A percentile compares a stretch with the other conserved stretches of the same genome.
Evolutionary conservation across 2,888 invertebrate genomes (phyloP).

Genomic region (Ochlodes sylvanus): DNA sequence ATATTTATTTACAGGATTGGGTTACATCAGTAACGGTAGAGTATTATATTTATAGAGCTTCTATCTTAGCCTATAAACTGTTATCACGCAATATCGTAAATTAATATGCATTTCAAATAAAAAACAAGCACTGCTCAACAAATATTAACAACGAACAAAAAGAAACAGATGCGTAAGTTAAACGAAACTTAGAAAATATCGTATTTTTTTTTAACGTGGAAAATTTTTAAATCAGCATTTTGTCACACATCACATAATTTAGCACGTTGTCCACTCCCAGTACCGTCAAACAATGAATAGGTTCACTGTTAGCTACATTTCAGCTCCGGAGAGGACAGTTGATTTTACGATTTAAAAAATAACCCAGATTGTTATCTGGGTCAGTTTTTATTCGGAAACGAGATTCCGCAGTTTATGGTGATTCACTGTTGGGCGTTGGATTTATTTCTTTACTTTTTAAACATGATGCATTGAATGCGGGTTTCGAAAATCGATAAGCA

Average conservation of each 20-base stretch:
- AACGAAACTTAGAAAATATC: no score
- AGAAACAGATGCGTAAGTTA: no score
- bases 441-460: conserved; percentile 25
- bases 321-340: conserved; percentile 34
- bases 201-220: not conserved
- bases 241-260: conserved; percentile 6
- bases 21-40: no score
- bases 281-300: conserved; percentile 1
- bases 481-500: not conserved
- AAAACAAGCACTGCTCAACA: not conserved
- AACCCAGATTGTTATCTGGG: conserved; percentile 37
- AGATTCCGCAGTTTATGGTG: conserved; percentile 28
- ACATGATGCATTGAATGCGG: conserved; percentile 12
- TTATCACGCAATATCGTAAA: no score
- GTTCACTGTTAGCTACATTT: conserved; percentile 19
- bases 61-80: no score
- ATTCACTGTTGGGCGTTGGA: conserved; percentile 21
- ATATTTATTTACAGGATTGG: no score
- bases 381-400: conserved; percentile 30
- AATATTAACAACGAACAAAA: no score
- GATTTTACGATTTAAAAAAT: conserved; percentile 37
- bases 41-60: no score
- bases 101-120: no score
- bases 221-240: not conserved
- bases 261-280: conserved; percentile 1